These are phyloP conservation scores for Syngnathoides biaculeatus DNA, from an alignment of 2,113 vertebrate species.

Conservation along the genomic window DNA sequence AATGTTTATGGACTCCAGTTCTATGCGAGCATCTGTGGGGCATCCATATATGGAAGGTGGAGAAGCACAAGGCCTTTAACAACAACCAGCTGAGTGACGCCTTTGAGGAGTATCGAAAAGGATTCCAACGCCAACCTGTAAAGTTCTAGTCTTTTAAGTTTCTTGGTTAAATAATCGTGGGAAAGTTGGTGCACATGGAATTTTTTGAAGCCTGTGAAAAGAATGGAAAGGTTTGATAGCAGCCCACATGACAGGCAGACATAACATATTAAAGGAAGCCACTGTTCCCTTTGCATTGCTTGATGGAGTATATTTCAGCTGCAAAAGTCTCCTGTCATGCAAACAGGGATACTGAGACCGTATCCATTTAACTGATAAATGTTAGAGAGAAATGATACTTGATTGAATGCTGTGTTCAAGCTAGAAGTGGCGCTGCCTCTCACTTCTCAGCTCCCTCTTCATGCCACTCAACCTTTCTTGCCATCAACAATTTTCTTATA, in stretches of 20 bases:
- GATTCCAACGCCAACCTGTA: no score
- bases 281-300: conserved; percentile 56
- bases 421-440: conserved; percentile 9
- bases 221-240: conserved; percentile 32
- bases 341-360: conserved; percentile 54
- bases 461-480: not conserved
- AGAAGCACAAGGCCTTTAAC: no score
- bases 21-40: no score
- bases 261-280: conserved; percentile 56
- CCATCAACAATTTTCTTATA: conserved; percentile 1
- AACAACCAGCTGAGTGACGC: no score
- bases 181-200: not conserved
- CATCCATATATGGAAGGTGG: no score
- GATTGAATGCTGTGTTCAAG: conserved; percentile 25
- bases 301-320: conserved; percentile 45
- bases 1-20: no score
- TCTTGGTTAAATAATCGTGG: not conserved
- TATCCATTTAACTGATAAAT: conserved; percentile 53
- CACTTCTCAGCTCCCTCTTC: not conserved
- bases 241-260: conserved; percentile 59
- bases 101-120: no score
- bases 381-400: conserved; percentile 42
- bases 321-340: conserved; percentile 47
- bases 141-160: not conserved
- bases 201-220: conserved; percentile 5